Evolutionary conservation across 2,888 invertebrate genomes (phyloP), one percentile per base, ranked within the genome.

Genomic region (Drosophila affinis): DNA sequence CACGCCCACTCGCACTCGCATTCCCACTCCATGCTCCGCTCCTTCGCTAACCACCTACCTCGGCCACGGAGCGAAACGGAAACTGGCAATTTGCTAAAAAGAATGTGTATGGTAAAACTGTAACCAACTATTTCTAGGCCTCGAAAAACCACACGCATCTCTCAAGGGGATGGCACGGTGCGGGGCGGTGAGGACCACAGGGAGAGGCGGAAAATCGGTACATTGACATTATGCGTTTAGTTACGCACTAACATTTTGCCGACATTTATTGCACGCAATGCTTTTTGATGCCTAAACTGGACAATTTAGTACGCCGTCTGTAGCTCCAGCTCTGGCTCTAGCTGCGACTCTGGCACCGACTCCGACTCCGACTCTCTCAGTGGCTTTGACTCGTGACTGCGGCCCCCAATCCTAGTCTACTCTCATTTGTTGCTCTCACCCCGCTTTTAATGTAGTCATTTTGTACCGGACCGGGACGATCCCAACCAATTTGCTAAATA

Each of bases 171-270:
- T 39, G 39, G 14, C 39, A 39, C 6, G 39, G 14, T 6, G 6
- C 14, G 39, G 39, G 39, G 39, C n/a, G 39, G 14, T 3, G 39
- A 1, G 39, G 7, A 2, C 6, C 39, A n/a, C 39, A 39, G 39
- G 29, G 14, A 63, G 62, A n/a, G 64, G 67, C 29, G 46, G 27
- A 39, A 53, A 62, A 61, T 55, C 58, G 67, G 74, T 73, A 51
- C 79, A 78, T 73, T 87, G 88, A 76, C 74, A 79, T 86, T 81
- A 81, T 86, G 76, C 81, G 84, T 86, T 86, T 86, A 83, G 85
- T 86, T 88, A 88, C 88, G 88, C 85, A 86, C 79, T 81, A 74
- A 78, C 72, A 68, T 62, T 70, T 65, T 52, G 47, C 62, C 29
- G 34, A 52, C 67, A 75, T 80, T 83, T 76, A 73, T 67, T 74